Base-by-base conservation (phyloP, 2,888 invertebrate genomes). In the Corbicula japonica region DNA sequence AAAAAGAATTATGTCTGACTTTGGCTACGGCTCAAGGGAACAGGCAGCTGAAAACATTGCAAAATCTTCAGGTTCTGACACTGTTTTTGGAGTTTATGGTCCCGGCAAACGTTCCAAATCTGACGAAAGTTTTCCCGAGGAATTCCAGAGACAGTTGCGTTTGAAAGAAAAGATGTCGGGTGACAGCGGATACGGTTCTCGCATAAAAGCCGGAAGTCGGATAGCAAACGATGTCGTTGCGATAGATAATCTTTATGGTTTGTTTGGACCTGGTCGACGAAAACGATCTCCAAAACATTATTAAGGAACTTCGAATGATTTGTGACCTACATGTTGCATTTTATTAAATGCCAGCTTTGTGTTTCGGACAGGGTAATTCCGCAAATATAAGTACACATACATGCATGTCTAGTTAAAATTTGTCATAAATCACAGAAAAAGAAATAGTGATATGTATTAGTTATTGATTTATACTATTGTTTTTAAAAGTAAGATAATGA, bases 161-260 rank as follows among this genome's bases (percentile, higher is more conserved):
- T 23, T n/a, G 6, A 38, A 50, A 15, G 44, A 61, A 5, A 28
- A 38, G 4, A 30, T 76, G 28, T 38, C n/a, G 0, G 41, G 46
- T n/a, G 74, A 71, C 32, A 75, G 71, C 30, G 79, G 79, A 0
- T 71, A 75, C 23, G 69, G 69, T 0, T 69, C 73, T 10, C 26
- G 79, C 38, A 70, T 74, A 18, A 38, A 54, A 5, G 66, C 79
- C 34, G 79, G 71, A 28, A 65, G 48, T 26, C 56, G 75, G 21
- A n/a, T 79, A 28, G 79, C 79, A 0, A 48, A 46, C 2, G 70
- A 79, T 28, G n/a, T 54, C 0, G 35, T 60, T 6, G 48, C 58
- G 3, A 61, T 61, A n/a, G 52, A 70, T 23, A 60, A 34, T 18
- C 18, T 79, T 18, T 79, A 61, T 30, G 66, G 79, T 23, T 26